A percentile compares a stretch with the other conserved stretches of the same genome.
Conservation (phyloP, 2,888 invertebrate genomes). For the Synergus laeviventris region DNA sequence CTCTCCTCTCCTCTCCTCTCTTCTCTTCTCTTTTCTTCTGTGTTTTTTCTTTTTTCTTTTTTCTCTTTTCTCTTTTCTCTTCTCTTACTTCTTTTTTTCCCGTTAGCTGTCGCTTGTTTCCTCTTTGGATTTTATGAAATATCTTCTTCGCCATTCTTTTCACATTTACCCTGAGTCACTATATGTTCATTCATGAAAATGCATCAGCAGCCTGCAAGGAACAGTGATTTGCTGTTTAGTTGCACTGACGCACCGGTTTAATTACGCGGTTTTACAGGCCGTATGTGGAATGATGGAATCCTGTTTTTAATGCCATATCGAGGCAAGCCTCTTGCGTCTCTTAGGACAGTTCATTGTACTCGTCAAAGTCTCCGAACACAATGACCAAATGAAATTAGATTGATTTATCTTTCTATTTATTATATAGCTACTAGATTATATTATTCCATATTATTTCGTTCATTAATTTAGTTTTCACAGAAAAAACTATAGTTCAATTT, state of each 20-base stretch:
- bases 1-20: too few relatives aligned
- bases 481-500: too few relatives aligned
- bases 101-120: background rate
- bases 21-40: too few relatives aligned
- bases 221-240: constrained; percentile 63
- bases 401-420: background rate
- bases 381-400: background rate
- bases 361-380: background rate
- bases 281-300: background rate
- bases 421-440: too few relatives aligned
- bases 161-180: constrained; percentile 56
- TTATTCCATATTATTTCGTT: background rate
- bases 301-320: background rate
- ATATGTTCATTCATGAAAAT: constrained; percentile 65
- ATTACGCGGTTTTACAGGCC: constrained; percentile 54
- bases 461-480: background rate
- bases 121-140: constrained; percentile 61
- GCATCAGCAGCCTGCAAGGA: constrained; percentile 54
- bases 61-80: background rate
- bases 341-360: constrained; percentile 1
- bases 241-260: constrained; percentile 56
- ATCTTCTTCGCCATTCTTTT: constrained; percentile 62
- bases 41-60: background rate
- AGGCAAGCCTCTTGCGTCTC: background rate
- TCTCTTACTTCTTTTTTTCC: background rate